These are phyloP conservation scores for Rana temporaria DNA, from an alignment of 2,113 vertebrate genomes.

Conservation along the genomic window DNA sequence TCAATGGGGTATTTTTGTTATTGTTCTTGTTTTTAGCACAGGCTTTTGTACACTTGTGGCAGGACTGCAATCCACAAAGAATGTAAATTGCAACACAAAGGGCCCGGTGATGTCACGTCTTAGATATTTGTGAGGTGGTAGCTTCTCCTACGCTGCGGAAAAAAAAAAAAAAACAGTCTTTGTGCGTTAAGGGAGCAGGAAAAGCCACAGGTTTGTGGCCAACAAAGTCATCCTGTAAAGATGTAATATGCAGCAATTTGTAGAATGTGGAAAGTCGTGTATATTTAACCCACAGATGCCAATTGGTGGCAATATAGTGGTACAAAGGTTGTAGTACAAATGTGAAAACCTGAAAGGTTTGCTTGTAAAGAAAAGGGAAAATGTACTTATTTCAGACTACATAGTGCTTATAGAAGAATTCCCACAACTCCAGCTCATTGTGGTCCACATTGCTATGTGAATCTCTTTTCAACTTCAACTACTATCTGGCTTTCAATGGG, in stretches of 20 bases:
- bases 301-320: not conserved
- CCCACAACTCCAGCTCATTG: too few relatives aligned
- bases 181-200: conserved; percentile 19
- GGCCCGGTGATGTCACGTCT: conserved; percentile 40
- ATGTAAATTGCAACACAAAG: conserved; percentile 54
- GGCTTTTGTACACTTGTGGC: conserved; percentile 37
- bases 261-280: not conserved
- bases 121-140: conserved; percentile 39
- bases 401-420: too few relatives aligned
- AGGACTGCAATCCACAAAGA: conserved; percentile 44
- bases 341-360: too few relatives aligned
- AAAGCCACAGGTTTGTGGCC: conserved; percentile 17
- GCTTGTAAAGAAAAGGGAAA: too few relatives aligned
- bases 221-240: not conserved
- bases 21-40: conserved; percentile 46
- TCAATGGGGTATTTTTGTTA: conserved; percentile 1
- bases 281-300: not conserved
- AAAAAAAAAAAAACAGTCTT: conserved; percentile 18
- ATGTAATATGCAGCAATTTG: conserved; percentile 5
- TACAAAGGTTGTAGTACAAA: not conserved
- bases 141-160: conserved; percentile 28
- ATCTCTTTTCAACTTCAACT: conserved; percentile 48
- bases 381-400: too few relatives aligned
- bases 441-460: not conserved
- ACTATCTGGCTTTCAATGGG: conserved; percentile 31